phyloP scores from a whole-genome alignment of 2,113 vertebrate species.

The Crotalus horridus region DNA sequence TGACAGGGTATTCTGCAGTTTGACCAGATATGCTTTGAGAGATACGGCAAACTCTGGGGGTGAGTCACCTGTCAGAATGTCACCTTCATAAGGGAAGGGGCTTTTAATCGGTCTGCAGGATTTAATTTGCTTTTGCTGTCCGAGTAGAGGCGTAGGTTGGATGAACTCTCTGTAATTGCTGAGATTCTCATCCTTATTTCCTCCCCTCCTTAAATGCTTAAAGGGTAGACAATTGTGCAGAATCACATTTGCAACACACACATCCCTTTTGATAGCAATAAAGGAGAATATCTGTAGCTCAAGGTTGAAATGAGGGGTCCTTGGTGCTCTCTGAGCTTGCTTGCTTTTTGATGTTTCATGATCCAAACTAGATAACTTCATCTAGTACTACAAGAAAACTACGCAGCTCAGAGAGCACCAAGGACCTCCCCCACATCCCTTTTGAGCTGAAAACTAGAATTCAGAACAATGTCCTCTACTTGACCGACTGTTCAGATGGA shows the following conservation, averaged over 20 bases:
- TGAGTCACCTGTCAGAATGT: constrained; percentile 60
- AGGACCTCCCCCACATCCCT: no score
- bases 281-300: no score
- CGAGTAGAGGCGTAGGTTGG: not conserved
- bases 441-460: not conserved
- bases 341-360: no score
- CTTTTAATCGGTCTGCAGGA: not conserved
- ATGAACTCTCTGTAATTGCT: not conserved
- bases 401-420: no score
- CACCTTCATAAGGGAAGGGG: no score
- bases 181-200: not conserved
- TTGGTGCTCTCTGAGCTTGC: no score
- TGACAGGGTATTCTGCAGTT: constrained; percentile 67
- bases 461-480: not conserved
- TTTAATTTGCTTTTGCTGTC: not conserved
- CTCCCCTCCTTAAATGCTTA: not conserved
- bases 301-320: no score
- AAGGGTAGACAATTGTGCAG: not conserved
- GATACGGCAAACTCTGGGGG: constrained; percentile 81
- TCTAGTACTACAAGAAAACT: no score
- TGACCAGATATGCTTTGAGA: constrained; percentile 72
- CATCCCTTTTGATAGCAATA: no score
- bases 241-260: not conserved
- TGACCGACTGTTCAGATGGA: not conserved
- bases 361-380: no score